A percentile compares a stretch with the other conserved stretches of the same genome.
These are phyloP conservation scores for Eudyptes chrysolophus DNA, from an alignment of 2,113 vertebrate species.

Conservation along the genomic window DNA sequence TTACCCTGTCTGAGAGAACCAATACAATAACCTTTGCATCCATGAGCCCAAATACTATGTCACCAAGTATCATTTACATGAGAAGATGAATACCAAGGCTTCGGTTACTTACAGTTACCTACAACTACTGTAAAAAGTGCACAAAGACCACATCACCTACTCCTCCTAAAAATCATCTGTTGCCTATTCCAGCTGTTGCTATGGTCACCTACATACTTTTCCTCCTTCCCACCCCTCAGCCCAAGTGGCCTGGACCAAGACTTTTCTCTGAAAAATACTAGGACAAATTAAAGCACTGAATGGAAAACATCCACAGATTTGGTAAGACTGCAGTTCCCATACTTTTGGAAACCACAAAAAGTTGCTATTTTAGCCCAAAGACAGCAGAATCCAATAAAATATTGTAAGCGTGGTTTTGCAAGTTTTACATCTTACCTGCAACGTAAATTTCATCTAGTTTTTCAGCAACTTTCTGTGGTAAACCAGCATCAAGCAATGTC, in stretches of 20 bases:
- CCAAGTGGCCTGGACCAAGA: not conserved
- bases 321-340: slow-evolving; percentile 89
- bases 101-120: slow-evolving; percentile 21
- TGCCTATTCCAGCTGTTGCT: slow-evolving; percentile 68
- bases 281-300: not conserved
- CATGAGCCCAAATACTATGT: not conserved
- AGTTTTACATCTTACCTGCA: slow-evolving; percentile 90
- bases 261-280: not conserved
- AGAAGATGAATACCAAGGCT: not conserved
- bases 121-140: slow-evolving; percentile 50
- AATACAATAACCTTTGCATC: not conserved
- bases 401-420: slow-evolving; percentile 76
- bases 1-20: not conserved
- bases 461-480: slow-evolving; percentile 96
- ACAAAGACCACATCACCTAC: slow-evolving; percentile 27
- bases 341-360: slow-evolving; percentile 98
- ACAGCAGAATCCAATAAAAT: slow-evolving; percentile 81
- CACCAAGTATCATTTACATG: not conserved
- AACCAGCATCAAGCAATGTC: slow-evolving; percentile 92
- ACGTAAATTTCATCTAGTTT: slow-evolving; percentile 98
- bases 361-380: slow-evolving; percentile 93
- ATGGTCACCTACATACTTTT: slow-evolving; percentile 59
- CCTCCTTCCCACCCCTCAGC: slow-evolving; percentile 24
- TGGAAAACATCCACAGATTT: slow-evolving; percentile 29
- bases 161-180: slow-evolving; percentile 54